A percentile compares a stretch with the other conserved stretches of the same genome.
phyloP scores from a whole-genome alignment of 2,797 vertebrate genomes.

The Corythornis leucogaster region DNA sequence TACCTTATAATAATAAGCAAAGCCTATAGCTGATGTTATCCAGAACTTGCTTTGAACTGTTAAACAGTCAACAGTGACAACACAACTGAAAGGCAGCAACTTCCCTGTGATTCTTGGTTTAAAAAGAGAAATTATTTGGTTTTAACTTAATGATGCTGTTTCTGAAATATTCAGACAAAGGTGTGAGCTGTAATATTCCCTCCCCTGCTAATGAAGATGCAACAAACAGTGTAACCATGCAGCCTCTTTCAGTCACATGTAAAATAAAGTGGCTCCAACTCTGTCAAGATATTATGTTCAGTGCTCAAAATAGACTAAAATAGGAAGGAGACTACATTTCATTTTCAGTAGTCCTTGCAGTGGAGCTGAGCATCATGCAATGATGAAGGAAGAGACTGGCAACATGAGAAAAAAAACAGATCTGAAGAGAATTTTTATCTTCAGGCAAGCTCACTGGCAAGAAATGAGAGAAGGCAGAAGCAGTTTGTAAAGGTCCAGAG shows the following conservation, averaged over 20 bases:
- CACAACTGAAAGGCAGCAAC: not conserved
- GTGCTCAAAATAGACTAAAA: not conserved
- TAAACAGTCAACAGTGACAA: constrained; percentile 29
- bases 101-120: not conserved
- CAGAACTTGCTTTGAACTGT: constrained; percentile 30
- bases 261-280: not conserved
- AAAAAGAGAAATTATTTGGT: not conserved
- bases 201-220: not conserved
- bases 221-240: not conserved
- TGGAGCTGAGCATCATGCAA: not conserved
- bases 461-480: not conserved
- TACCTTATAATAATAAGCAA: not conserved
- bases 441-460: not conserved
- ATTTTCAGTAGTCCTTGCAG: not conserved
- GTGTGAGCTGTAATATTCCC: not conserved
- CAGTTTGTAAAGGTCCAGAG: not conserved
- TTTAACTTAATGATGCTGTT: not conserved
- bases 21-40: not conserved
- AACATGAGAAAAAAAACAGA: not conserved
- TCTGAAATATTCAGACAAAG: not conserved
- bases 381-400: not conserved
- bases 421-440: not conserved
- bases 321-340: not conserved
- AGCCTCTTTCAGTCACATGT: not conserved
- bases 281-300: not conserved